Conservation (phyloP, 2,888 invertebrate species). For the Limulus polyphemus region DNA sequence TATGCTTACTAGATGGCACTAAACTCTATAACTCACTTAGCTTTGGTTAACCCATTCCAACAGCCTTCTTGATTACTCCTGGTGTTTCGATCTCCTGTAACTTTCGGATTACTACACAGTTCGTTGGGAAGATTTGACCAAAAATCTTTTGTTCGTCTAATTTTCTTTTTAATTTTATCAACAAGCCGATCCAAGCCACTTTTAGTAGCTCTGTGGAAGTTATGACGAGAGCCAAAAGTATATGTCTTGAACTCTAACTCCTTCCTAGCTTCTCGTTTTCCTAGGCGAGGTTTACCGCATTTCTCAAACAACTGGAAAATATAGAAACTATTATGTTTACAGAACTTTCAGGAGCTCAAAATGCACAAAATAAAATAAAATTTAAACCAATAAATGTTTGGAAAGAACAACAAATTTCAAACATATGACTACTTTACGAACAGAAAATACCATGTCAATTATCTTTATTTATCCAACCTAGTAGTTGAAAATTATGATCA, state of each 20-base stretch:
- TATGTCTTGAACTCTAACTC: too few relatives aligned
- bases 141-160: constrained; percentile 64
- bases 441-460: too few relatives aligned
- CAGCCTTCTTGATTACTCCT: constrained; percentile 50
- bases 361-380: too few relatives aligned
- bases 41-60: constrained; percentile 58
- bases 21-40: too few relatives aligned
- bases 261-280: constrained; percentile 17
- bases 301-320: constrained; percentile 22
- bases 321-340: background rate
- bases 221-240: too few relatives aligned
- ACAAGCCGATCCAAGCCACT: constrained; percentile 50
- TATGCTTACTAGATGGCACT: too few relatives aligned
- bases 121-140: constrained; percentile 75
- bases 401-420: too few relatives aligned
- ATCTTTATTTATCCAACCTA: too few relatives aligned
- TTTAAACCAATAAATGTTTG: too few relatives aligned
- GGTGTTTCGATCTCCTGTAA: constrained; percentile 8
- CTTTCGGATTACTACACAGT: constrained; percentile 54
- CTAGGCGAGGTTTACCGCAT: constrained; percentile 31
- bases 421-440: too few relatives aligned
- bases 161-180: constrained; percentile 62
- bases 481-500: too few relatives aligned
- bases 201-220: constrained; percentile 27
- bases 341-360: too few relatives aligned